Base-by-base conservation (phyloP, 2,797 vertebrate genomes). In the Pipistrellus nathusii region DNA sequence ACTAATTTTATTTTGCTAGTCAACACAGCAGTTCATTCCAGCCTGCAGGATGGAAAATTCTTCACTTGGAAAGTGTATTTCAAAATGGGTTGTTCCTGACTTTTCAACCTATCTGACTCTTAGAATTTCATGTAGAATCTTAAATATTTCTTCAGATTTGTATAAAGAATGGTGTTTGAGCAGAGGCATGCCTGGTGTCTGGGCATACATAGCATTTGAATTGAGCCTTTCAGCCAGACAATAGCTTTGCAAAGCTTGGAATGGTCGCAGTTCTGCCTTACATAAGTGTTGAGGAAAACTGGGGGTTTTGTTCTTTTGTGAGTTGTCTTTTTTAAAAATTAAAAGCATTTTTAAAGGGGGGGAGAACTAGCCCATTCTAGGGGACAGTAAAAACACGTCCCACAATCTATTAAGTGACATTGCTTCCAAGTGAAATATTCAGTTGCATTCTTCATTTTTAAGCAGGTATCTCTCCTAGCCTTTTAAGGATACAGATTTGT, bases 181-280 rank as follows among this genome's bases (percentile, higher is more conserved):
- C 64, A n/a, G 85, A 86, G 87, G 88, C 25, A 18, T 6, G 32
- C 21, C 1, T 62, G 6, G 46, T 57, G 25, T 88, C 93, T 86
- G 85, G 62, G 57, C 95, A 89, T n/a, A 72, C 38, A 55, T 69
- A 86, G 71, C n/a, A 69, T 90, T 93, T 80, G 80, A 75, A 88
- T 57, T 73, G 77, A 91, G 68, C 48, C 89, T 87, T 93, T 96
- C 73, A 82, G 9, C n/a, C 53, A 95, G 69, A 96, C 97, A 93
- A 41, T 97, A 78, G 95, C 87, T 96, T 83, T 88, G 66, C 48
- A 92, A 81, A 94, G 57, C 87, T 86, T 94, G 73, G 21, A 35
- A 30, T 90, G 64, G 32, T 84, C 35, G 44, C 75, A 55, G 44
- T 83, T 94, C n/a, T 91, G 57, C 64, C 88, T 90, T 85, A 12